Percentiles rank a stretch among this genome's conserved stretches.
Evolutionary conservation across 2,797 vertebrate species (phyloP).

Genomic region (Kryptolebias ocellatus): DNA sequence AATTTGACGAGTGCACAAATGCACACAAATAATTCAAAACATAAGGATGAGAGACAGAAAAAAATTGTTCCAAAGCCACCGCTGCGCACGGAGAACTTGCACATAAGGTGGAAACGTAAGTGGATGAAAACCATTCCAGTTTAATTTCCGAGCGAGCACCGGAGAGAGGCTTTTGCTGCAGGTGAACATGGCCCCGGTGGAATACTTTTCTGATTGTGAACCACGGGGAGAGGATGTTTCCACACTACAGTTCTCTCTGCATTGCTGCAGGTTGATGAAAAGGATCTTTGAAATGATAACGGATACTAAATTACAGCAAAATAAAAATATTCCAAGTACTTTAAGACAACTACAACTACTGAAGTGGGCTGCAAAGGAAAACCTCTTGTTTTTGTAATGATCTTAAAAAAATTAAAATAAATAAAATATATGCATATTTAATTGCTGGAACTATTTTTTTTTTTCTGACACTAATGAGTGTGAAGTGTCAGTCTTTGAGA

Average conservation of each 20-base stretch:
- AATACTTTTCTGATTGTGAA: constrained; percentile 56
- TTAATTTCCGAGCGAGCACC: constrained; percentile 18
- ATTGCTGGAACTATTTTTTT: constrained; percentile 19
- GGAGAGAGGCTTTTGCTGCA: constrained; percentile 54
- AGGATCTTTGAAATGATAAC: background rate
- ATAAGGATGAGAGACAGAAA: constrained; percentile 3
- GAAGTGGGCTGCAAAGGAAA: too few relatives aligned
- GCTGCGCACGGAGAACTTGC: constrained; percentile 6
- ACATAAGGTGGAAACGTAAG: constrained; percentile 36
- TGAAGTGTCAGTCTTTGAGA: constrained; percentile 44
- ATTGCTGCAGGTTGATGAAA: constrained; percentile 19
- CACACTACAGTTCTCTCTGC: constrained; percentile 11
- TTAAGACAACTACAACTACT: too few relatives aligned
- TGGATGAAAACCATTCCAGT: constrained; percentile 36
- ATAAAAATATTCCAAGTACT: background rate
- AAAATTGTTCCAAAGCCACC: constrained; percentile 16
- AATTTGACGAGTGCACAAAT: constrained; percentile 12
- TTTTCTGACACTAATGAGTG: constrained; percentile 17
- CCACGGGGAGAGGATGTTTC: constrained; percentile 32
- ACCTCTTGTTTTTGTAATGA: too few relatives aligned
- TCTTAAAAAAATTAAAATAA: background rate
- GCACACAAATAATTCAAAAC: background rate
- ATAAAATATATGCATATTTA: constrained; percentile 1
- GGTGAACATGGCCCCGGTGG: constrained; percentile 55
- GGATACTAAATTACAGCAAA: background rate